phyloP scores from a whole-genome alignment of 2,113 vertebrate genomes.

The Natator depressus region DNA sequence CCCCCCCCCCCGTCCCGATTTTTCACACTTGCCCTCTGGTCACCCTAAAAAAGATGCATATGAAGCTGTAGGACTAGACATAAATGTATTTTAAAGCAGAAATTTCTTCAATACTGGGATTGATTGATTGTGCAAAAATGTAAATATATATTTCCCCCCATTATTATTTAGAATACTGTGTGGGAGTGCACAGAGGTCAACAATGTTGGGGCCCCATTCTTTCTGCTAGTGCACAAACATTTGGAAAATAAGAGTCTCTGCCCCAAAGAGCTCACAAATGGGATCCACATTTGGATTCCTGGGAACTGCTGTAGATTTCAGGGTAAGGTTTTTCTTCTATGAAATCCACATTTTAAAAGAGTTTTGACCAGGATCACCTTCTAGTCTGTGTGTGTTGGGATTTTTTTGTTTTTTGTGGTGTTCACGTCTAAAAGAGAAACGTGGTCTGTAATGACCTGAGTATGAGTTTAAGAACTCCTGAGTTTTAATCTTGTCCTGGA shows the following conservation, averaged over 20 bases:
- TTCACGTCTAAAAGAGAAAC: not conserved
- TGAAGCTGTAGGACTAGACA: fast-evolving
- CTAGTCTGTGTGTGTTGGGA: not conserved
- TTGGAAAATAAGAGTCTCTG: not conserved
- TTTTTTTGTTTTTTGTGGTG: not conserved
- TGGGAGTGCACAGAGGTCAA: not conserved
- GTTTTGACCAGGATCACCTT: not conserved
- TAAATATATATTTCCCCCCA: not conserved
- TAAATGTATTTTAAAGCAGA: fast-evolving
- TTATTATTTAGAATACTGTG: not conserved
- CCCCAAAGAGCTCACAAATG: not conserved
- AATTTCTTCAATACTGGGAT: fast-evolving
- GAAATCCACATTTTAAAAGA: not conserved
- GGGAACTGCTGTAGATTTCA: not conserved
- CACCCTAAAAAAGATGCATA: not conserved
- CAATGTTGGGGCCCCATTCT: not conserved
- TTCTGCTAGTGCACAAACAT: not conserved
- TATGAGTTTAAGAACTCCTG: not conserved
- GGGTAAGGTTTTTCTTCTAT: not conserved
- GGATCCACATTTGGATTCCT: not conserved
- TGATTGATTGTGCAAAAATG: not conserved
- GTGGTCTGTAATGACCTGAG: not conserved
- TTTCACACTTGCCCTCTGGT: not conserved
- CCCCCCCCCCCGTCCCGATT: fast-evolving
- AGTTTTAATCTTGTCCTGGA: fast-evolving